These are phyloP conservation scores for Cheilinus undulatus DNA, from an alignment of 2,113 vertebrate genomes.

Conservation along the genomic window DNA sequence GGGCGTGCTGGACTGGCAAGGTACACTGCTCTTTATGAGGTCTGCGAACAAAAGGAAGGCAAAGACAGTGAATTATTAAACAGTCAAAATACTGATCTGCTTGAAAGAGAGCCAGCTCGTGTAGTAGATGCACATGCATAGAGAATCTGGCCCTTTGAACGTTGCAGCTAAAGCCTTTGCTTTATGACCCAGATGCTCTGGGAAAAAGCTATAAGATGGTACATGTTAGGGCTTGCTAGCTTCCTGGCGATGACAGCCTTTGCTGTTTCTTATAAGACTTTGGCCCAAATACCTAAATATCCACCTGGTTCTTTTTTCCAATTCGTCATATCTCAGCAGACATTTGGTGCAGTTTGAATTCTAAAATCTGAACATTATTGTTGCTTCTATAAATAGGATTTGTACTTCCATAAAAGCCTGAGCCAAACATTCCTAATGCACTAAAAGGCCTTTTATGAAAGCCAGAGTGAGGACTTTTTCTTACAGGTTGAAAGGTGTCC, in stretches of 20 bases:
- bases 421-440: constrained; percentile 21
- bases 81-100: neutral
- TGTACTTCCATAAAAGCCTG: constrained; percentile 46
- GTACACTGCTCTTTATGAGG: constrained; percentile 82
- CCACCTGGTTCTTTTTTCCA: constrained; percentile 70
- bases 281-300: constrained; percentile 76
- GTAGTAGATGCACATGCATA: constrained; percentile 16
- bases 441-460: constrained; percentile 52
- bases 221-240: constrained; percentile 73
- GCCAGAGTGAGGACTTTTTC: constrained; percentile 36
- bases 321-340: constrained; percentile 32
- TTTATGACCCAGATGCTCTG: constrained; percentile 82
- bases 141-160: constrained; percentile 70
- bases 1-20: constrained; percentile 82
- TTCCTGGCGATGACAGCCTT: constrained; percentile 75
- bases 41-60: constrained; percentile 77
- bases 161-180: constrained; percentile 61
- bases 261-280: constrained; percentile 71
- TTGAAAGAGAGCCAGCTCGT: constrained; percentile 20
- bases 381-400: constrained; percentile 52
- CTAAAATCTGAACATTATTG: constrained; percentile 32
- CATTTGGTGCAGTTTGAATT: constrained; percentile 30
- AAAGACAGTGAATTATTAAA: constrained; percentile 58
- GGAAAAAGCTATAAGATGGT: constrained; percentile 72
- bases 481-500: constrained; percentile 64